Evolutionary conservation across 1,140 invertebrate genomes (phyloP), one percentile per base, ranked within the genome.

Genomic region (Drosophila watanabei): DNA sequence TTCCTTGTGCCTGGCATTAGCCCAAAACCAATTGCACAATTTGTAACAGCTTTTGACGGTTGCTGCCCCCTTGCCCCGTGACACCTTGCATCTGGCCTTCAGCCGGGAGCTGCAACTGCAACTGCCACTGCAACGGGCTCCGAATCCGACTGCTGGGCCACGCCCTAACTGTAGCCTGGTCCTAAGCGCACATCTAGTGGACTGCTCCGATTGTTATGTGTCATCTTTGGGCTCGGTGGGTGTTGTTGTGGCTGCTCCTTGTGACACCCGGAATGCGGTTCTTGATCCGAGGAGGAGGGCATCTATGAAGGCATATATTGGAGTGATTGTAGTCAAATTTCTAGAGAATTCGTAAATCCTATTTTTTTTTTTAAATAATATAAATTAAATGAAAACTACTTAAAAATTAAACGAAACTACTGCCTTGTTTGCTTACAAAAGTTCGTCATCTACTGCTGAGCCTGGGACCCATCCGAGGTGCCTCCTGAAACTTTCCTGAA

Each of bases 11-110:
- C 75, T 69, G 65, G 80, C 69, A 87, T 89, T 88, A 89, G 85
- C 85, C 86, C 84, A 85, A 76, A 88, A 89, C 85, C 84, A 90
- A 88, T 88, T 88, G 84, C 85, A 88, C 84, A 88, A 88, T 88
- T 88, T 88, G 84, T 88, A 89, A 85, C 84, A 89, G 81, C 85
- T 89, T 88, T 88, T 88, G 85, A 89, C 81, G 86, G 49, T 75
- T 75, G 43, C 59, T 64, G 46, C 58, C 46, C 18, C 52, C 52
- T 83, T 49, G 56, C 48, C 71, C 75, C 52, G 20, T 66, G 65
- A 64, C 82, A 56, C 59, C 51, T 59, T 70, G 35, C 61, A 65
- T 39, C 51, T 57, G 64, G 56, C 56, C 46, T 35, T 51, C 51
- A 58, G 75, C 75, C 72, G 49, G 58, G 61, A 68, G 76, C 82